Evolutionary conservation across 1,140 invertebrate genomes (phyloP).

Genomic region (Rhizoglyphus robini): DNA sequence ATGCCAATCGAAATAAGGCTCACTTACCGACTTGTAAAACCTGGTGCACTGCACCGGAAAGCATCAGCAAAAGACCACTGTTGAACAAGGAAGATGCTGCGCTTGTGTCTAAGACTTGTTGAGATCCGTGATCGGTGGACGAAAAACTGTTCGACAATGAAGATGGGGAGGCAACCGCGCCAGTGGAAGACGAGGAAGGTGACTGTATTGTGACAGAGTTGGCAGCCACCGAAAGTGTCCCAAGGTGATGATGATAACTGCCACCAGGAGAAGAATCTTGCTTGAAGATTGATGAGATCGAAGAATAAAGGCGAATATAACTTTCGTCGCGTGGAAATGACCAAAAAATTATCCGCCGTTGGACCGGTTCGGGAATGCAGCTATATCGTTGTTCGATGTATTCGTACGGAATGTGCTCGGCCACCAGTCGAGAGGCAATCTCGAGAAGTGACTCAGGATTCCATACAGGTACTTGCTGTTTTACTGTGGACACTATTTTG

Average conservation of each 20-base stretch:
- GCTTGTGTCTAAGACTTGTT: not conserved
- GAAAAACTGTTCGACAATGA: not conserved
- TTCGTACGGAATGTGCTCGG: slow-evolving; percentile 67
- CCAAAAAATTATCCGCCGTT: slow-evolving; percentile 70
- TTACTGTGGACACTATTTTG: not conserved
- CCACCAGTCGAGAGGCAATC: slow-evolving; percentile 65
- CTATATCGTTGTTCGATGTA: slow-evolving; percentile 69
- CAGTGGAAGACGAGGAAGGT: not conserved
- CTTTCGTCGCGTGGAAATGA: slow-evolving; percentile 69
- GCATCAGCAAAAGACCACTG: slow-evolving; percentile 63
- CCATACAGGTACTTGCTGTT: not conserved
- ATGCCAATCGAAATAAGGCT: not conserved
- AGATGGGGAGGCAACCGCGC: not conserved
- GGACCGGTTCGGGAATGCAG: slow-evolving; percentile 62
- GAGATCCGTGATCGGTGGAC: not conserved
- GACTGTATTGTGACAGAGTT: not conserved
- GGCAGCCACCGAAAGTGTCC: not conserved
- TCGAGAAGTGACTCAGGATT: slow-evolving; percentile 49
- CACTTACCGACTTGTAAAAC: slow-evolving; percentile 75
- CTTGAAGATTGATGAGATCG: slow-evolving; percentile 36
- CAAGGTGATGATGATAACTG: not conserved
- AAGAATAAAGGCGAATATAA: slow-evolving; percentile 78
- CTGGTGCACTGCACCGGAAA: slow-evolving; percentile 59
- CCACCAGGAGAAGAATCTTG: not conserved
- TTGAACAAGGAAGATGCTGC: slow-evolving; percentile 32